Evolutionary conservation across 2,888 invertebrate genomes (phyloP).

Genomic region (Drosophila testacea): DNA sequence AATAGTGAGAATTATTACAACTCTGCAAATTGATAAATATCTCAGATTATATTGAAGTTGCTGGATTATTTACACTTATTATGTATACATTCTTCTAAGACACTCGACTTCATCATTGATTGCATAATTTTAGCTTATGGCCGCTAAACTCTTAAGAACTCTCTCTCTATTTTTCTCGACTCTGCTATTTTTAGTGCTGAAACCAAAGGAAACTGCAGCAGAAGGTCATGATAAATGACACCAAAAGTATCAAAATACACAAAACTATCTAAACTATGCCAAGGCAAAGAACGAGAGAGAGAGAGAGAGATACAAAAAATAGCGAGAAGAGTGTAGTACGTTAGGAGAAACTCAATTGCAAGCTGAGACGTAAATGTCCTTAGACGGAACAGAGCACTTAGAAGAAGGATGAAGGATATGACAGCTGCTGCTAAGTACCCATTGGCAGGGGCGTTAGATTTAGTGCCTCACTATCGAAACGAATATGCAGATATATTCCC

Average conservation of each 20-base stretch:
- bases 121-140: slow-evolving; percentile 26
- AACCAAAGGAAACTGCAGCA: slow-evolving; percentile 49
- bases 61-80: background rate
- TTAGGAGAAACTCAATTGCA: slow-evolving; percentile 24
- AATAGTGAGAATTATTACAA: too few relatives aligned
- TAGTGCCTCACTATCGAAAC: slow-evolving; percentile 64
- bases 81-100: background rate
- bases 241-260: slow-evolving; percentile 75
- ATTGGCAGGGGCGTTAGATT: slow-evolving; percentile 72
- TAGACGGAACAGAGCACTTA: slow-evolving; percentile 52
- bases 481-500: slow-evolving; percentile 9
- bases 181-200: slow-evolving; percentile 57
- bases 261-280: slow-evolving; percentile 31
- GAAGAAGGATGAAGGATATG: slow-evolving; percentile 60
- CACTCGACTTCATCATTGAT: slow-evolving; percentile 29
- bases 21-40: background rate
- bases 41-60: background rate
- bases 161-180: background rate
- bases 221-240: slow-evolving; percentile 78
- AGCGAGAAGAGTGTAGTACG: background rate
- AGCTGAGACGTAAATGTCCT: slow-evolving; percentile 54
- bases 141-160: slow-evolving; percentile 40
- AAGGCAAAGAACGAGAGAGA: slow-evolving; percentile 5
- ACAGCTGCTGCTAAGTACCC: slow-evolving; percentile 67
- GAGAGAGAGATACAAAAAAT: background rate